Evolutionary conservation across 2,888 invertebrate species (phyloP), one percentile per base, ranked within the genome.

Genomic region (Blastobasis lacticolella): DNA sequence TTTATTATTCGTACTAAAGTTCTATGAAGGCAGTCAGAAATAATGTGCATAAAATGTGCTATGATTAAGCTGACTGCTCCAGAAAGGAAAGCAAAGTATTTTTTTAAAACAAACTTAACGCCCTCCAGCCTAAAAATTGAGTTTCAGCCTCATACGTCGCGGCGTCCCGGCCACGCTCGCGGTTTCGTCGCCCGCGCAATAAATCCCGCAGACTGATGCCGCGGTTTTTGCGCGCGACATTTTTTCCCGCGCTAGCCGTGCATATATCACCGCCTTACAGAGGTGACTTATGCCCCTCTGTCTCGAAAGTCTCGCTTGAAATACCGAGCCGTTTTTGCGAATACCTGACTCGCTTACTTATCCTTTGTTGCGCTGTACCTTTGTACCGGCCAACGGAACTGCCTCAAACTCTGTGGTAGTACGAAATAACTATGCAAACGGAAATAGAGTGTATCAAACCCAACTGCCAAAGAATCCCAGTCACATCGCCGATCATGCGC

Each of bases 211-310:
- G 84, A 85, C 80, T 86, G 87, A 88, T 85, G 83, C 75, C 73
- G 74, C 61, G 69, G 71, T 85, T 87, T 86, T 83, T 83, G 78
- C 76, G 71, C 63, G 73, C 79, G 86, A 86, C 86, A 87, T 86
- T 87, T 88, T 86, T 88, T 88, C 86, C 84, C 84, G 86, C 86
- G 83, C 84, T 82, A 81, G 81, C 73, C 64, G 65, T 69, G 67
- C 79, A 84, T 87, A 81, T 85, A 86, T 88, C 86, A 86, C 81
- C 59, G 54, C 61, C 57, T 58, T 49, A 54, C 54, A 48, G 50
- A 50, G 54, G 54, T 63, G 62, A 63, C 63, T 63, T 63, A 63
- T 63, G 60, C 58, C 53, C 49, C 57, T 56, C 58, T 60, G 60
- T 59, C 61, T 53, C 53, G 45, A 55, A 52, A 60, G 61, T 62